A percentile compares a stretch with the other conserved stretches of the same genome.
These are phyloP conservation scores for Scaptomyza hsui DNA, from an alignment of 1,140 invertebrate species.

Conservation along the genomic window DNA sequence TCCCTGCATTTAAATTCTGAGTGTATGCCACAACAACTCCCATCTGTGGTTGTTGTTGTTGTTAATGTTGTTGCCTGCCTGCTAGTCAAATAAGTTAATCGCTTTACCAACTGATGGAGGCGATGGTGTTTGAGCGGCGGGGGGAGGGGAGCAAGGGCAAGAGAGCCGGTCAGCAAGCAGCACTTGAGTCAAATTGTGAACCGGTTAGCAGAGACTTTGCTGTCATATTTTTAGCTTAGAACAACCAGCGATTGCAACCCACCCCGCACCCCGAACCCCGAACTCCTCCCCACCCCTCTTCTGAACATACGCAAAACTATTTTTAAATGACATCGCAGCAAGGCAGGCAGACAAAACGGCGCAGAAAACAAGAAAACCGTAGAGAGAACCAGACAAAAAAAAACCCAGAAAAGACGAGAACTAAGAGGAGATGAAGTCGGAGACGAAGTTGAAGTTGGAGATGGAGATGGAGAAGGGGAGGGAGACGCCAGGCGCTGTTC, in stretches of 20 bases:
- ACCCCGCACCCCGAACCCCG: too few relatives aligned
- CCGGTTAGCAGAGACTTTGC: slow-evolving; percentile 36
- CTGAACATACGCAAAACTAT: slow-evolving; percentile 65
- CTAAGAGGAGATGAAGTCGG: neutral
- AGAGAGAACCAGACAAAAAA: slow-evolving; percentile 1
- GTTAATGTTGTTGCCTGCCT: slow-evolving; percentile 22
- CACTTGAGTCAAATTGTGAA: slow-evolving; percentile 41
- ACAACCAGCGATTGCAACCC: neutral
- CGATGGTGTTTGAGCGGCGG: neutral
- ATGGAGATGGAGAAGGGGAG: too few relatives aligned
- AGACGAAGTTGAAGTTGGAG: slow-evolving; percentile 3
- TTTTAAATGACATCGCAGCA: slow-evolving; percentile 72
- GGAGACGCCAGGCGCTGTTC: slow-evolving; percentile 16
- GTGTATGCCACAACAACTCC: neutral
- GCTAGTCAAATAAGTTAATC: slow-evolving; percentile 72
- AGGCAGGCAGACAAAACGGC: slow-evolving; percentile 72
- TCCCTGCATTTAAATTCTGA: neutral
- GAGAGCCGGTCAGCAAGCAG: slow-evolving; percentile 22
- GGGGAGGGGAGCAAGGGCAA: neutral
- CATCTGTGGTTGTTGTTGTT: slow-evolving; percentile 12
- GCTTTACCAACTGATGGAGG: slow-evolving; percentile 41
- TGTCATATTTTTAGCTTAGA: slow-evolving; percentile 71
- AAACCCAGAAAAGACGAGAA: neutral
- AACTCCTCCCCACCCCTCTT: neutral
- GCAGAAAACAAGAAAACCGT: slow-evolving; percentile 34